phyloP scores from a whole-genome alignment of 2,888 invertebrate genomes.

The Zootermopsis nevadensis region DNA sequence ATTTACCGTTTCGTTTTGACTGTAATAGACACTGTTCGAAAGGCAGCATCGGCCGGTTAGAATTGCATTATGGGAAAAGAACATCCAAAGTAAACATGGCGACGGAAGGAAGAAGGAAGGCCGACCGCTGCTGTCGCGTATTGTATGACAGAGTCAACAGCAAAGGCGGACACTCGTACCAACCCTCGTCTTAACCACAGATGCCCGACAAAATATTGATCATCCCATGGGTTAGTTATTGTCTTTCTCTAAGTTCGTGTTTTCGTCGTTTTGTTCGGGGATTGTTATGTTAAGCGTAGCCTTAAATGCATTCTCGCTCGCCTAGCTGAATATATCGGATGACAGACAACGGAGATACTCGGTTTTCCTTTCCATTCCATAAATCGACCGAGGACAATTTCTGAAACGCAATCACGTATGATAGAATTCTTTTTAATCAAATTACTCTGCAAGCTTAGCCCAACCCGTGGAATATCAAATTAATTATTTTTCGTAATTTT shows the following conservation, averaged over 20 bases:
- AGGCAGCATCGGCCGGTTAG: not conserved
- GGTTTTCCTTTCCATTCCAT: not conserved
- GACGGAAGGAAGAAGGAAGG: slow-evolving; percentile 29
- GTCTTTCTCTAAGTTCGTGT: not conserved
- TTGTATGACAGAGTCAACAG: slow-evolving; percentile 49
- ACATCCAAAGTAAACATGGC: slow-evolving; percentile 48
- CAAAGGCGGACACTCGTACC: not conserved
- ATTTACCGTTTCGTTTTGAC: too few species aligned
- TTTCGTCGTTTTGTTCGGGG: not conserved
- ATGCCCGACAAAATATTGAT: slow-evolving; percentile 39
- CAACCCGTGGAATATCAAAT: too few species aligned
- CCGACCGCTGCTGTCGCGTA: slow-evolving; percentile 37
- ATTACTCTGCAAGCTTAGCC: too few species aligned
- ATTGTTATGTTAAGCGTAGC: not conserved
- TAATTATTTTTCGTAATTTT: too few species aligned
- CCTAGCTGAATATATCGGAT: not conserved
- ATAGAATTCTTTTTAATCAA: too few species aligned
- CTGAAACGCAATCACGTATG: too few species aligned
- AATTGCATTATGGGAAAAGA: slow-evolving; percentile 46
- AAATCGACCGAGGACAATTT: too few species aligned
- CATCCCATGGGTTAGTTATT: slow-evolving; percentile 12
- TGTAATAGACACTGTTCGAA: not conserved
- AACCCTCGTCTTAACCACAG: slow-evolving; percentile 23
- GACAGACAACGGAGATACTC: not conserved
- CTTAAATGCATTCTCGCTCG: not conserved